Base-by-base conservation (phyloP, 2,888 invertebrate genomes). In the Empis stercorea region DNA sequence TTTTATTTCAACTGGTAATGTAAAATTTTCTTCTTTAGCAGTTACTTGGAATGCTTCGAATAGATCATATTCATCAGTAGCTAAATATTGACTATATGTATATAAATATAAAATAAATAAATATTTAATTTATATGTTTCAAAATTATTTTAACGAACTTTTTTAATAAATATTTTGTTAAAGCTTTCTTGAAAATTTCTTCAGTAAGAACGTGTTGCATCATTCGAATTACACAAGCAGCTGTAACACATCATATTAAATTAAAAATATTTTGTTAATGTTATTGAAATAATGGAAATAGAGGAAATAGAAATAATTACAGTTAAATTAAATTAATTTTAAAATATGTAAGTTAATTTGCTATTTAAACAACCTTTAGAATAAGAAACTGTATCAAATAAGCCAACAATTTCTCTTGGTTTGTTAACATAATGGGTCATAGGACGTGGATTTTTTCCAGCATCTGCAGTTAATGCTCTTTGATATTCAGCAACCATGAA, bases 381-480 rank as follows among this genome's bases (percentile, higher is more conserved):
- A 61, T 94, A 94, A 0, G 91, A 87, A 54, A 94, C 88, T 43
- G 80, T 75, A 60, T 89, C 87, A 56, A 89, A 89, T 13, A 87
- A 84, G 53, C 82, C 80, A 44, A 78, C 78, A 44, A 92, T 88
- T 65, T 91, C 87, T 48, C 79, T 80, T 0, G 91, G 91, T 59
- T 85, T 81, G 27, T 81, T 79, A 3, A 93, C 89, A 59, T 82
- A 79, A 11, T 87, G 78, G 0, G 83, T 85, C 59, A 92, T 83
- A 47, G 87, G 85, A 60, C 89, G 87, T 0, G 87, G 84, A 0
- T 80, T 77, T 38, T 80, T 76, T 38, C 82, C 68, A 2, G 84
- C 83, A 59, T 92, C 92, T 23, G 80, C 61, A 23, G 72, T 72
- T 56, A 89, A 76, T 1, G 86, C 86, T 49, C 75, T 73, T 54